These are phyloP conservation scores for Leptinotarsa lineolata DNA, from an alignment of 1,140 invertebrate genomes.

Conservation along the genomic window DNA sequence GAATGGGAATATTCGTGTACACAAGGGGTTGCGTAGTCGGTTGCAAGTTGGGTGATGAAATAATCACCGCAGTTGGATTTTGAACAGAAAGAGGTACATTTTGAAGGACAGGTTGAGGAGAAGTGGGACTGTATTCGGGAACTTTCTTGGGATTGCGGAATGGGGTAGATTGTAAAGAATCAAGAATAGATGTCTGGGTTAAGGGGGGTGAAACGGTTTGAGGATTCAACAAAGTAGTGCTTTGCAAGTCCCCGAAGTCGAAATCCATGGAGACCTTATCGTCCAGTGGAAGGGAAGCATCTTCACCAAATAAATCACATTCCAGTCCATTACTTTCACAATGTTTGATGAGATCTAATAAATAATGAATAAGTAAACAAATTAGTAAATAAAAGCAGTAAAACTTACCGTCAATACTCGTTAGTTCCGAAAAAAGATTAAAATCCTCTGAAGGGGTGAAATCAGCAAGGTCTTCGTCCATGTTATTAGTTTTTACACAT, in stretches of 20 bases:
- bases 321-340: conserved; percentile 53
- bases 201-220: conserved; percentile 38
- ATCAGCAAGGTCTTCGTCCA: conserved; percentile 48
- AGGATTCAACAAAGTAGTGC: conserved; percentile 42
- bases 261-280: conserved; percentile 51
- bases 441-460: conserved; percentile 48
- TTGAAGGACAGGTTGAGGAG: conserved; percentile 29
- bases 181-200: conserved; percentile 26
- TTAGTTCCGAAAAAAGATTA: conserved; percentile 49
- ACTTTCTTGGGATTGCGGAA: background rate
- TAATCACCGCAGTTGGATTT: conserved; percentile 44
- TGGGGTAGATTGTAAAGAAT: conserved; percentile 22
- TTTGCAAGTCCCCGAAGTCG: conserved; percentile 34
- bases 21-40: conserved; percentile 42
- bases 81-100: conserved; percentile 24
- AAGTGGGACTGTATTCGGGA: background rate
- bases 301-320: conserved; percentile 50
- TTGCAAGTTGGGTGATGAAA: conserved; percentile 45
- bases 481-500: conserved; percentile 39
- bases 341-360: conserved; percentile 53
- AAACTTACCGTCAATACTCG: conserved; percentile 53
- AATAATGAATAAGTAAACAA: conserved; percentile 20
- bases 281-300: conserved; percentile 49
- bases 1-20: conserved; percentile 48
- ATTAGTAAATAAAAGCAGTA: conserved; percentile 21